Conservation (phyloP, 2,797 vertebrate species). For the Sebastiscus tertius region DNA sequence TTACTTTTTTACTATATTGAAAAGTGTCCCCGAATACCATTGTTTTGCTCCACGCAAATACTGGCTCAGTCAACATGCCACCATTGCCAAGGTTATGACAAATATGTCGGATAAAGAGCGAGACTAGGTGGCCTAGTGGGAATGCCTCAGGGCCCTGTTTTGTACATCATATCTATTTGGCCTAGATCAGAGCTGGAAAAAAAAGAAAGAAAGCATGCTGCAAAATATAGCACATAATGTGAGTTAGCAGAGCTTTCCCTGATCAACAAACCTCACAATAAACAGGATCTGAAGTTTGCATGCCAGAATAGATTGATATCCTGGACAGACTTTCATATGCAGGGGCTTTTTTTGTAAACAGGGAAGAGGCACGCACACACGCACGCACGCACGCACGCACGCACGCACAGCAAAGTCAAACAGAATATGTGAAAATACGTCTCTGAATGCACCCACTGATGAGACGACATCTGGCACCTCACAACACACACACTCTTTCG, state of each 20-base stretch:
- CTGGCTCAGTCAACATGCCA: neutral
- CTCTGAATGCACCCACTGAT: neutral
- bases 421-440: neutral
- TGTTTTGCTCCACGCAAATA: neutral
- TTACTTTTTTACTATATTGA: neutral
- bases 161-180: neutral
- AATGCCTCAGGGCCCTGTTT: neutral
- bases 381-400: neutral
- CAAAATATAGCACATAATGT: neutral
- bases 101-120: neutral
- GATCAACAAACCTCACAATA: neutral
- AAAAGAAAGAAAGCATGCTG: neutral
- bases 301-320: neutral
- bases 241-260: neutral
- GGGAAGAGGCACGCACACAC: neutral
- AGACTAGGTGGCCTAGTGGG: neutral
- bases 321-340: neutral
- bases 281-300: neutral
- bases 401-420: neutral
- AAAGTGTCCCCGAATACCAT: neutral
- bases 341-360: neutral
- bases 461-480: slow-evolving; percentile 13
- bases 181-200: neutral
- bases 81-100: slow-evolving; percentile 18
- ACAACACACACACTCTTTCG: neutral